Base-by-base conservation (phyloP, 2,797 vertebrate species). In the Rhynchonycteris naso region DNA sequence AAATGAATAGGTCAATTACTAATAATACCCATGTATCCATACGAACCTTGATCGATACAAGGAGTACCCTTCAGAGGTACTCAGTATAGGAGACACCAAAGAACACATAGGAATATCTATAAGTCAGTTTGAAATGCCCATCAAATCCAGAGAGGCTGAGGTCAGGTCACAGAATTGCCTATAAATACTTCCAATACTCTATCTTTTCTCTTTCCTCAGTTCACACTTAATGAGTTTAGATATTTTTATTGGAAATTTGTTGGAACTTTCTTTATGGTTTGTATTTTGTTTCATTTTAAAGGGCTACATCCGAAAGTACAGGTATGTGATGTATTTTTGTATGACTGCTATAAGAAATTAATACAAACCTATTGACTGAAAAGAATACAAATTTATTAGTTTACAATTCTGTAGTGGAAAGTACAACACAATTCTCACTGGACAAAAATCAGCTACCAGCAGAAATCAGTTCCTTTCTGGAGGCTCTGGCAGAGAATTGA, bases 261-360 rank as follows among this genome's bases (percentile, higher is more conserved):
- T 59, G 28, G 18, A 43, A 8, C 5, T 2, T 35, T 21, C 33
- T 63, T 65, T 8, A 22, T 33, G 26, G 3, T 79, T 52, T 76
- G 7, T 43, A 63, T 74, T 82, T 72, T 93, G 43, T 90, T 78
- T 87, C 28, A 47, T 95, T 93, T 89, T 89, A 72, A 85, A 93
- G 5, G 11, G 22, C 19, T 26, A 71, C 18, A 30, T 22, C 7
- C 50, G 1, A 43, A 89, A 75, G 54, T 75, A 2, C 24, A 90
- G 30, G 30, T 50, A 33, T 19, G n/a, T 59, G 10, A 75, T 15
- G 0, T 61, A 43, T 26, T 33, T 88, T 84, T 90, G 18, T 63
- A 89, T 80, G 47, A 7, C 15, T 87, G 4, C 11, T 33, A 0
- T 75, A 81, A 71, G 30, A 61, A 33, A 80, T 83, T 76, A 75